Evolutionary conservation across 1,140 invertebrate genomes (phyloP), one percentile per base, ranked within the genome.

Genomic region (Phymorhynchus buccinoides): DNA sequence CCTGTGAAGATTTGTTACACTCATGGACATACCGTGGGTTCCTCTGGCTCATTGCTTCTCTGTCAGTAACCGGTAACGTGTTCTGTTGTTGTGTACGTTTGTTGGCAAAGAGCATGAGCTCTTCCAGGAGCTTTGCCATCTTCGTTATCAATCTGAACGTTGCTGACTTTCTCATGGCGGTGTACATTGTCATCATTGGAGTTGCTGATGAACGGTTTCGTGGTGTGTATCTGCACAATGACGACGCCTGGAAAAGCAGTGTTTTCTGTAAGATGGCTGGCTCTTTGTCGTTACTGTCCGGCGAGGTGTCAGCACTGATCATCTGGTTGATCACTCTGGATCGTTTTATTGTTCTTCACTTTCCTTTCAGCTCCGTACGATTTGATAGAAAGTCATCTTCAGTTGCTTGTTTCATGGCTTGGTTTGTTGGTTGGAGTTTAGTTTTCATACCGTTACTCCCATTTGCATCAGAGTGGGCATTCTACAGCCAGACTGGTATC

Each of bases 271-370:
- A 71, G 27, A 1, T 71, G 68, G 68, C 68, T 71, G 68, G 68
- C 0, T 32, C 35, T 71, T 22, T 71, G 30, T 71, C 68, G 32
- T 37, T 71, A 32, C 16, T 71, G 68, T 71, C 68, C 30, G 35
- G 35, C 35, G 68, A 71, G 30, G 68, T 71, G 68, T 71, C 68
- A 7, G 68, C 68, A 6, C 35, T 71, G 7, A 35, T 71, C 30
- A 71, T 71, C 68, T 71, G 68, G 30, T 18, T 71, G 6, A 71
- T 71, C 68, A 71, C 68, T 35, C 6, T 35, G 68, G 68, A 71
- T 22, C 68, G 68, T 37, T 71, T 71, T 32, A 32, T 71, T 0
- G 6, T 37, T 37, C n/a, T 71, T 71, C 68, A 37, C 68, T 71
- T 71, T 71, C 68, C 68, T 3, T 71, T 71, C 35, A 71, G 68